Evolutionary conservation across 1,140 invertebrate species (phyloP), one percentile per base, ranked within the genome.

Genomic region (Acromyrmex heyeri): DNA sequence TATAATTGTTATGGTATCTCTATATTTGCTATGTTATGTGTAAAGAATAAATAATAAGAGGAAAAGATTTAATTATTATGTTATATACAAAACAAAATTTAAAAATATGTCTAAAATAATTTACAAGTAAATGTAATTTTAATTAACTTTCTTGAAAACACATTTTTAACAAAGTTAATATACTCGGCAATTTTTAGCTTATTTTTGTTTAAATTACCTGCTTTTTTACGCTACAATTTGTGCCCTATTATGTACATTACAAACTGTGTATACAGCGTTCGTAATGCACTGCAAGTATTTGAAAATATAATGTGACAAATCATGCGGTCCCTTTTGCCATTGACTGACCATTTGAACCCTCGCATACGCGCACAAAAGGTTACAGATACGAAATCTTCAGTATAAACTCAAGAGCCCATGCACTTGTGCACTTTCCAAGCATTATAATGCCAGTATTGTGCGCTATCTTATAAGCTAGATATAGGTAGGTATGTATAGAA

Each of bases 191-290:
- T 18, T 64, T 44, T 61, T 12, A 92, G 92, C 91, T 92, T 93
- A 94, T 93, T 94, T 94, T 90, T 90, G 90, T 87, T 30, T 4
- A 4, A 88, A 89, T 90, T 21, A 24, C 14, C 3, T 67, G 16
- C n/a, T 79, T 57, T 38, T 24, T 21, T n/a, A 73, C 7, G 18
- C 10, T 12, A 18, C 18, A 14, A 62, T 73, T 21, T 61, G 5
- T 14, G 8, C 1, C 3, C 0, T 57, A 59, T 21, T 65, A 16
- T 30, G 16, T n/a, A 3, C 27, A n/a, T 34, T 61, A 38, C 30
- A 14, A 24, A 24, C 48, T 72, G 8, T 14, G 61, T 12, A 30
- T 16, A 18, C 12, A 18, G n/a, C 3, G 8, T 12, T 70, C 44
- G 10, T 48, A 59, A 6, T 38, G 27, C 16, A 70, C 27, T 38